A percentile compares a stretch with the other conserved stretches of the same genome.
Evolutionary conservation across 37 sponge, comb jelly and placozoan species (phyloP).

Genomic region (Beroe forskalii): DNA sequence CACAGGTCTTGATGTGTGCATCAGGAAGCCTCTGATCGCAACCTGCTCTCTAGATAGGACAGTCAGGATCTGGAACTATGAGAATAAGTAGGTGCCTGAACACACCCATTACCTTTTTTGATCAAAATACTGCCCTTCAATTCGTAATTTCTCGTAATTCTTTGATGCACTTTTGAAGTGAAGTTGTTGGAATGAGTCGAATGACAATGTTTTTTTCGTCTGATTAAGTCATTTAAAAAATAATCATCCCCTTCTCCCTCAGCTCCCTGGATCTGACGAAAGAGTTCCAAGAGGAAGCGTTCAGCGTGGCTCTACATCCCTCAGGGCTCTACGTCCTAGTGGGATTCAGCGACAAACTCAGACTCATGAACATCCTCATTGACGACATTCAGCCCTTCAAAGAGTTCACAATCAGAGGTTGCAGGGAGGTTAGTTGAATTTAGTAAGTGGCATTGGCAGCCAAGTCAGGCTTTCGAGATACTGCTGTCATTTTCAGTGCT

Average conservation of each 20-base stretch:
- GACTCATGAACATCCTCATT: slow-evolving; percentile 90
- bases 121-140: too few species aligned
- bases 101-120: too few species aligned
- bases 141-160: too few species aligned
- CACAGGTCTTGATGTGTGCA: slow-evolving; percentile 90
- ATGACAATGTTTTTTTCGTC: too few species aligned
- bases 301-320: slow-evolving; percentile 93
- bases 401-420: slow-evolving; percentile 93
- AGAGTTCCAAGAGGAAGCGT: slow-evolving; percentile 96
- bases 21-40: slow-evolving; percentile 89
- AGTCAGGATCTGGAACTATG: slow-evolving; percentile 94
- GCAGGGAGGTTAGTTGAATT: slow-evolving; percentile 79
- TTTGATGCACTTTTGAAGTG: too few species aligned
- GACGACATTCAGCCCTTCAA: slow-evolving; percentile 91
- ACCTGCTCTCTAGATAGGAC: slow-evolving; percentile 96
- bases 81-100: slow-evolving; percentile 73
- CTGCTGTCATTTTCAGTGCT: too few species aligned
- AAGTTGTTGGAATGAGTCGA: too few species aligned
- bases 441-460: too few species aligned
- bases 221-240: background rate
- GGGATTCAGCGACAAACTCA: slow-evolving; percentile 96
- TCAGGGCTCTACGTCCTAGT: slow-evolving; percentile 91
- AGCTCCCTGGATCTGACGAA: slow-evolving; percentile 85
- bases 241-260: background rate
- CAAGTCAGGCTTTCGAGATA: too few species aligned